phyloP scores from a whole-genome alignment of 2,888 invertebrate genomes.

The Dolichomitus sp. region DNA sequence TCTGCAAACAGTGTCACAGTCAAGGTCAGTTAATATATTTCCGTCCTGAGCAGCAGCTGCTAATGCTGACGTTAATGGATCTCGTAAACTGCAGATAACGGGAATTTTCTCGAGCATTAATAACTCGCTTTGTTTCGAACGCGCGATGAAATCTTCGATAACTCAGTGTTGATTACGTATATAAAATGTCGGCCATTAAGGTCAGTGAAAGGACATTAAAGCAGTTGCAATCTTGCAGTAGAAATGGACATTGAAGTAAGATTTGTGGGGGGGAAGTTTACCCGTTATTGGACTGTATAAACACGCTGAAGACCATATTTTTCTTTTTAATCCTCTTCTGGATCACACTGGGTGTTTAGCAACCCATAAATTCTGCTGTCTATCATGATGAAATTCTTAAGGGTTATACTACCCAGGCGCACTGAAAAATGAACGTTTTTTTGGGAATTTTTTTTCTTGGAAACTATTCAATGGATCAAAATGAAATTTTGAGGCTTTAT shows the following conservation, averaged over 20 bases:
- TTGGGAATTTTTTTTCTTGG: too few species aligned
- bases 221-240: neutral
- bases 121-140: neutral
- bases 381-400: too few species aligned
- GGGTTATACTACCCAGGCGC: too few species aligned
- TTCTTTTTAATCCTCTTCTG: too few species aligned
- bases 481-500: too few species aligned
- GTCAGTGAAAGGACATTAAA: neutral
- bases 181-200: neutral
- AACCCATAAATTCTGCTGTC: too few species aligned
- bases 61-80: conserved; percentile 8
- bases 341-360: too few species aligned
- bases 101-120: neutral
- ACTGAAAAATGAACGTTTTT: too few species aligned
- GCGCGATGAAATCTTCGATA: neutral
- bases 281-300: neutral
- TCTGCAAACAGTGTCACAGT: conserved; percentile 94
- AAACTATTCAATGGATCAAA: too few species aligned
- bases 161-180: neutral
- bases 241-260: neutral
- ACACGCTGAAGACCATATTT: too few species aligned
- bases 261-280: neutral
- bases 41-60: neutral
- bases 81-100: neutral
- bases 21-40: conserved; percentile 89